Conservation (phyloP, 2,113 vertebrate genomes). For the Nicator chloris region DNA sequence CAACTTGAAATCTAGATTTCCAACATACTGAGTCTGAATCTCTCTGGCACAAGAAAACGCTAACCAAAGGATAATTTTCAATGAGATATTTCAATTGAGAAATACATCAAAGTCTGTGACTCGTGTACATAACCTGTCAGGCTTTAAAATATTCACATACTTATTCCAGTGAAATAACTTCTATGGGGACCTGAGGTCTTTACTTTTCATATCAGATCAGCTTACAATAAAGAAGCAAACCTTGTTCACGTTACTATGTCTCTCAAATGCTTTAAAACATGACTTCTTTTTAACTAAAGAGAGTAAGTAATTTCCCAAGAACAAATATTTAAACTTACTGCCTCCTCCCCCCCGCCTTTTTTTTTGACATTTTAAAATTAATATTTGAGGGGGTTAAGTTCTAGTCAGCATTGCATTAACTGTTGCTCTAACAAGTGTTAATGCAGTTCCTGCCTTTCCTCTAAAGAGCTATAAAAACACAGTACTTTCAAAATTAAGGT, state of each 20-base stretch:
- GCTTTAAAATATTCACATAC: neutral
- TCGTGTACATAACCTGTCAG: neutral
- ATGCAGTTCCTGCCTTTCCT: slow-evolving; percentile 77
- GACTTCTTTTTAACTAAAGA: neutral
- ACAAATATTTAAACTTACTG: neutral
- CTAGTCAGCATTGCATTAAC: slow-evolving; percentile 69
- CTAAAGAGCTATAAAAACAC: slow-evolving; percentile 71
- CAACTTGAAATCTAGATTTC: neutral
- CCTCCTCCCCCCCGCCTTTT: accelerated
- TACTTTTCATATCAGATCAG: neutral
- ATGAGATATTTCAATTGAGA: neutral
- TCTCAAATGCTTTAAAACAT: neutral
- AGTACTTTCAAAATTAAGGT: slow-evolving; percentile 70
- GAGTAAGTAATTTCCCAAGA: neutral
- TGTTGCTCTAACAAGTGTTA: slow-evolving; percentile 72
- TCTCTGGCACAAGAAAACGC: neutral
- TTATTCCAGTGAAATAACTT: neutral
- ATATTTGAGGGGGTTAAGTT: slow-evolving; percentile 49
- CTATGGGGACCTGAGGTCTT: neutral
- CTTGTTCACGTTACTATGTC: neutral
- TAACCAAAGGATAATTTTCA: neutral
- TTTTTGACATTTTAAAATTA: slow-evolving; percentile 33
- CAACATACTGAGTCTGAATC: neutral
- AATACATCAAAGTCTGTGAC: neutral
- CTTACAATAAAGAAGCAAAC: neutral